Conservation (phyloP, 2,888 invertebrate genomes). For the Serripes groenlandicus region DNA sequence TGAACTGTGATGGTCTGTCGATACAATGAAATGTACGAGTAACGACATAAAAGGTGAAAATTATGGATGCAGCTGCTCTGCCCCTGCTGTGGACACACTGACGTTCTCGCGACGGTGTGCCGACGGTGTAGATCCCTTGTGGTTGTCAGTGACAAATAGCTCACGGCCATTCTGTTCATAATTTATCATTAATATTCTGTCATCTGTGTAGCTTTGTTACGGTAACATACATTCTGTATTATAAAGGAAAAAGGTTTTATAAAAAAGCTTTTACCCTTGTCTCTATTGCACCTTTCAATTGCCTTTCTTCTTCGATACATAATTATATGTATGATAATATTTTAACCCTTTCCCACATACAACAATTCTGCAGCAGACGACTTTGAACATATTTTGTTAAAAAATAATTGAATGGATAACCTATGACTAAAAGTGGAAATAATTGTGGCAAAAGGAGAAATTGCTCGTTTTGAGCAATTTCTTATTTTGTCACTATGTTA, state of each 20-base stretch:
- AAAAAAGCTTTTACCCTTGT: background rate
- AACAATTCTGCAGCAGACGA: too few species aligned
- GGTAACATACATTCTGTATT: slow-evolving; percentile 6
- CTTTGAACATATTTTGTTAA: too few species aligned
- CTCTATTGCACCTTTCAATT: too few species aligned
- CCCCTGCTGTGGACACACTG: slow-evolving; percentile 8
- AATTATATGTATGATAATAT: background rate
- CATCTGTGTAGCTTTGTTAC: slow-evolving; percentile 8
- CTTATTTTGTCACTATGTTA: too few species aligned
- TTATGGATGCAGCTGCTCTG: background rate
- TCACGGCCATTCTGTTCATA: slow-evolving; percentile 10
- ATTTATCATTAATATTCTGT: slow-evolving; percentile 20
- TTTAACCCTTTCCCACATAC: background rate
- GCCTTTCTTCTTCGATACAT: background rate
- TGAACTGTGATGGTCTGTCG: too few species aligned
- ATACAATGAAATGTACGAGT: too few species aligned
- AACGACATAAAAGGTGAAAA: too few species aligned
- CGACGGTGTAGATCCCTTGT: slow-evolving; percentile 1
- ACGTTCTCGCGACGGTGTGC: background rate
- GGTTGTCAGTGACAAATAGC: slow-evolving; percentile 17
- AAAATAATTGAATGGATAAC: too few species aligned
- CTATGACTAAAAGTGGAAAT: too few species aligned
- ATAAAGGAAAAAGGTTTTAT: background rate
- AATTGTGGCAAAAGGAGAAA: too few species aligned
- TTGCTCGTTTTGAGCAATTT: too few species aligned